Evolutionary conservation across 1,140 invertebrate genomes (phyloP).

Genomic region (Scaptomyza montana): DNA sequence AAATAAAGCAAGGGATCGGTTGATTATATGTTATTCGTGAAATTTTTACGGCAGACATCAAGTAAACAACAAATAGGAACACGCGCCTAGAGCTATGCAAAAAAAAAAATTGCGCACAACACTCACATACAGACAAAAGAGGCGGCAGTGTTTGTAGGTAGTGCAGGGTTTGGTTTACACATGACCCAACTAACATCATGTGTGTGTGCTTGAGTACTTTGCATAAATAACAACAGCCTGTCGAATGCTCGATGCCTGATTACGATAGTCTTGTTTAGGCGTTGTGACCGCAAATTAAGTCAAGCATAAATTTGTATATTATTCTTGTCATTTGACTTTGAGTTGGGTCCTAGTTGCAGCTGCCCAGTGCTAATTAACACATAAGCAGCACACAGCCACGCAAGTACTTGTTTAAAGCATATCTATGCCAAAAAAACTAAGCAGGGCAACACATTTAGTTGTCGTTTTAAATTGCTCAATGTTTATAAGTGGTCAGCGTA

Average conservation of each 20-base stretch:
- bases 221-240: conserved; percentile 69
- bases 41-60: conserved; percentile 25
- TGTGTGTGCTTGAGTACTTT: conserved; percentile 37
- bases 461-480: conserved; percentile 25
- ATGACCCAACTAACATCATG: conserved; percentile 26
- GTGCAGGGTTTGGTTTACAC: conserved; percentile 47
- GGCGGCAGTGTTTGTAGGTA: conserved; percentile 6
- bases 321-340: conserved; percentile 64
- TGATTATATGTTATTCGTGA: background rate
- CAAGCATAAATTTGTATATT: conserved; percentile 74
- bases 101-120: conserved; percentile 41
- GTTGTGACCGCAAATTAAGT: conserved; percentile 46
- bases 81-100: conserved; percentile 71
- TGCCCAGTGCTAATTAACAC: conserved; percentile 63
- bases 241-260: conserved; percentile 35
- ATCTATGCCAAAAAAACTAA: conserved; percentile 40
- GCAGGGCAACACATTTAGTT: conserved; percentile 48
- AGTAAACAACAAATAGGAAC: conserved; percentile 67
- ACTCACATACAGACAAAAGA: conserved; percentile 30
- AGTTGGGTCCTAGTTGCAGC: conserved; percentile 49
- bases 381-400: conserved; percentile 57
- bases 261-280: conserved; percentile 21
- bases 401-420: background rate
- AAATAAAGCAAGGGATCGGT: conserved; percentile 55
- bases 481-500: conserved; percentile 44